Evolutionary conservation across 2,797 vertebrate genomes (phyloP), one percentile per base, ranked within the genome.

Genomic region (Pterois miles): DNA sequence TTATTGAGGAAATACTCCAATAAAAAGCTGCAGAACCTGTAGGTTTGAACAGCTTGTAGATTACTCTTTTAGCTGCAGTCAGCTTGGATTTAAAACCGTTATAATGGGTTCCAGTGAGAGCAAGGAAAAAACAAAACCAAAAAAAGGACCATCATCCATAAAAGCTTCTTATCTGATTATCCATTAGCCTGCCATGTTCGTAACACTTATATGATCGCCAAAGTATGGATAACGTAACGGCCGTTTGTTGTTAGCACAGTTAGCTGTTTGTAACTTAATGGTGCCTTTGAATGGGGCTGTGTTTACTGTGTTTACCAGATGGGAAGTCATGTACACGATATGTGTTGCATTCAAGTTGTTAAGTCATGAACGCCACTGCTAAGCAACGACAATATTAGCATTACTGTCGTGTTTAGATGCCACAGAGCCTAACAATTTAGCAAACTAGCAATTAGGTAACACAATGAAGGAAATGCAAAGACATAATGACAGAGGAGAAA

Each of bases 1-100:
- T 65, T 16, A 23, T 50, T 27, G 5, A 34, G 72, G 48, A 29
- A 58, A 69, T 65, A 59, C 20, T 48, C 46, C 33, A 34, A 6
- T 46, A 25, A 27, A 74, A 65, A 57, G 23, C 34, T 31, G 56
- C n/a, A 27, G 25, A 25, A 78, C 66, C 46, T 12, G 22, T 23
- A 18, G 67, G 34, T 54, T 68, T 75, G 46, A 81, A 58, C 43
- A 38, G 71, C 65, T 33, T 59, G 27, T 60, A 34, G 43, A 22
- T 52, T 59, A 54, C 58, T 58, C 22, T 18, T 80, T 65, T 71
- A 29, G 52, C 60, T 74, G 31, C 1, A 74, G 50, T 71, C 36
- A 53, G 20, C 36, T 56, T 8, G 23, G 73, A 63, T 66, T 58
- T 52, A 50, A 56, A 76, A 40, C 31, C 6, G 13, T 57, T 63